These are phyloP conservation scores for Campoplex capitator DNA, from an alignment of 2,888 invertebrate species.

Conservation along the genomic window DNA sequence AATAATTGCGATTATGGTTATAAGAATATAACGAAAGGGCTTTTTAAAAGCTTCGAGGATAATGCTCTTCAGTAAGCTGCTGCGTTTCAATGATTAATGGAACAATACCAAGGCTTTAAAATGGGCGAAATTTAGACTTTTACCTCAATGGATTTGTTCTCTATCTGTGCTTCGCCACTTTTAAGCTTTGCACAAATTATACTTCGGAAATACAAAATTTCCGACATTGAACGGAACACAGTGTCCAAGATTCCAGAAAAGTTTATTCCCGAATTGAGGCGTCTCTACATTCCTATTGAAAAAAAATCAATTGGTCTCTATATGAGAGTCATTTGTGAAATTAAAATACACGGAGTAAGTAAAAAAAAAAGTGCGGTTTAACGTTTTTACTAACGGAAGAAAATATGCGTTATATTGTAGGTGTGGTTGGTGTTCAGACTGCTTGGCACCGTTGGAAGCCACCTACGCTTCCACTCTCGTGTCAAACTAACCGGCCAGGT, in stretches of 20 bases:
- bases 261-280: neutral
- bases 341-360: no score
- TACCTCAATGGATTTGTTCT: neutral
- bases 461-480: constrained; percentile 32
- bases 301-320: neutral
- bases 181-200: neutral
- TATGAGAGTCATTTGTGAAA: no score
- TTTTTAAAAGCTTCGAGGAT: neutral
- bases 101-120: neutral
- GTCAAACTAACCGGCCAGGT: constrained; percentile 38
- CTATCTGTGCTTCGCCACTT: neutral
- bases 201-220: no score
- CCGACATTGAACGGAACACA: no score
- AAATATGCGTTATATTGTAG: constrained; percentile 68
- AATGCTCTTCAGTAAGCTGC: neutral
- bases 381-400: neutral
- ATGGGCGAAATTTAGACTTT: neutral
- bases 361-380: neutral
- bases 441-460: constrained; percentile 65
- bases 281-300: neutral
- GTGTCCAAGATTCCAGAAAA: no score
- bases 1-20: neutral
- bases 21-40: neutral
- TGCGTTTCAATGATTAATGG: neutral
- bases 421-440: constrained; percentile 71